Evolutionary conservation across 2,888 invertebrate species (phyloP).

Genomic region (Corbicula japonica): DNA sequence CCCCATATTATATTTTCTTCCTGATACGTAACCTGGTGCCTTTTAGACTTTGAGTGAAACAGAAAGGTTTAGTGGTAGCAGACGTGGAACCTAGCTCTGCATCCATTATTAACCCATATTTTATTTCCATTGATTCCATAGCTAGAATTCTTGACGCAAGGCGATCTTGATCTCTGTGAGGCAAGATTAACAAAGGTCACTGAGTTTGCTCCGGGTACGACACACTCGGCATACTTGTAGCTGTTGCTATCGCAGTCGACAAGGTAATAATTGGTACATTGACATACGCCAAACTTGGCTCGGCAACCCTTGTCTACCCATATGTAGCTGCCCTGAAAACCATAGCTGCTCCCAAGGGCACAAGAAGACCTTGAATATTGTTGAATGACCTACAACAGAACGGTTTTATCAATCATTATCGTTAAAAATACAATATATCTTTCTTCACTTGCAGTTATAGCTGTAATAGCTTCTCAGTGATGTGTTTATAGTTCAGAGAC

Average conservation of each 20-base stretch:
- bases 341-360: not conserved
- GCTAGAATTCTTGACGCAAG: not conserved
- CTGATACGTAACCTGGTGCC: no score
- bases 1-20: no score
- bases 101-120: slow-evolving; percentile 7
- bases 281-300: not conserved
- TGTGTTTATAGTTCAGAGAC: no score
- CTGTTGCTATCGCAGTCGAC: slow-evolving; percentile 14
- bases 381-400: not conserved
- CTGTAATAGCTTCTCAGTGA: no score
- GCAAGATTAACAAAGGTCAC: slow-evolving; percentile 1
- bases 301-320: not conserved
- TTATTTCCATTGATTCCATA: slow-evolving; percentile 9
- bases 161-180: slow-evolving; percentile 2
- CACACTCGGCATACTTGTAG: slow-evolving; percentile 22
- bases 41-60: no score
- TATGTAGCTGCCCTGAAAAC: not conserved
- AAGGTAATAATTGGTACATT: not conserved
- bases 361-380: not conserved
- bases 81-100: slow-evolving; percentile 7
- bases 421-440: no score
- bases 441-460: no score
- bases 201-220: not conserved
- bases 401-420: no score
- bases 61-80: slow-evolving; percentile 5